A percentile compares a stretch with the other conserved stretches of the same genome.
Conservation (phyloP, 92 coral and sea anemone genomes). For the Plumapathes pennacea region DNA sequence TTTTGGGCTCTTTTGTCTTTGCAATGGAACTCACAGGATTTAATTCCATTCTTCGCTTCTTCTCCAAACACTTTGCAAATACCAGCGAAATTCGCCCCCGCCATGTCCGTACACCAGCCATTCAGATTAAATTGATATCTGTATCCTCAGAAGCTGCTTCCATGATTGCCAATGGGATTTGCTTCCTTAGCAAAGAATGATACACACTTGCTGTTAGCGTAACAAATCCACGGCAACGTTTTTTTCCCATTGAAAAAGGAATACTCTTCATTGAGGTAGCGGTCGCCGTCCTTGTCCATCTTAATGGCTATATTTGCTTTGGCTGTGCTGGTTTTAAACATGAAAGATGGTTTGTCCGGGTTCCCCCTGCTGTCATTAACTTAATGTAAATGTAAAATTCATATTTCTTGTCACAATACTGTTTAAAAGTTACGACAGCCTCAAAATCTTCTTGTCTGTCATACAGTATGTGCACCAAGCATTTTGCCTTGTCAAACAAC, state of each 20-base stretch:
- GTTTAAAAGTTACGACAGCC: conserved; percentile 47
- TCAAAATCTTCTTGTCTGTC: conserved; percentile 63
- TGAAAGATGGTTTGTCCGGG: conserved; percentile 54
- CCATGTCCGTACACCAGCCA: conserved; percentile 35
- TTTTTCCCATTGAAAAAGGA: conserved; percentile 60
- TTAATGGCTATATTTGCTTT: conserved; percentile 38
- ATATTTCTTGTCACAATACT: conserved; percentile 51
- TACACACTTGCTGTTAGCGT: conserved; percentile 30
- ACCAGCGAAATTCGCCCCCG: conserved; percentile 17
- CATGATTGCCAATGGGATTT: conserved; percentile 28
- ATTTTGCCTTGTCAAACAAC: too few species aligned
- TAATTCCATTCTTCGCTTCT: neutral
- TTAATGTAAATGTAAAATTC: conserved; percentile 13
- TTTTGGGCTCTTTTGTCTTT: too few species aligned
- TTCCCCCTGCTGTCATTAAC: conserved; percentile 55
- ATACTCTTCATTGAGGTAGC: conserved; percentile 36
- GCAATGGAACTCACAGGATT: too few species aligned
- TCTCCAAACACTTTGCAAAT: conserved; percentile 12
- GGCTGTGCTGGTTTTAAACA: conserved; percentile 36
- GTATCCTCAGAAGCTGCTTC: conserved; percentile 27
- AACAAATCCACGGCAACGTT: conserved; percentile 37
- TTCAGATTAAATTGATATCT: neutral
- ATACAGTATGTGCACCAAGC: too few species aligned
- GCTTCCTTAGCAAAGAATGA: too few species aligned
- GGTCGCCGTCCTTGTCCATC: conserved; percentile 50